Evolutionary conservation across 2,888 invertebrate species (phyloP), one percentile per base, ranked within the genome.

Genomic region (Idaea dimidiata): DNA sequence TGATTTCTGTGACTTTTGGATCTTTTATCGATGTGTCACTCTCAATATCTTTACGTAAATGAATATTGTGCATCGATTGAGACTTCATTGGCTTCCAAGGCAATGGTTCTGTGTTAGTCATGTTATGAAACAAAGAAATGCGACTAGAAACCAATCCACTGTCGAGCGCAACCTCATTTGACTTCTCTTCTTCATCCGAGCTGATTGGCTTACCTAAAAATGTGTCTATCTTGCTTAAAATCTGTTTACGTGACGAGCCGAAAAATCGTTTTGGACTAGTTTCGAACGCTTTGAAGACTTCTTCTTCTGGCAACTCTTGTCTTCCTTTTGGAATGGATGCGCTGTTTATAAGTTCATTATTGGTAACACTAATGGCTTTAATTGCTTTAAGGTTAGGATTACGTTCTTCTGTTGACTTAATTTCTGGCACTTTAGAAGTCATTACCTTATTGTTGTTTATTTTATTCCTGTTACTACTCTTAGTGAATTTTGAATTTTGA

Each of bases 241-340:
- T 92, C 65, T 89, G 91, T 70, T 87, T 88, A 71, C 91, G 82
- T 58, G 91, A 92, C 33, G 91, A 91, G 0, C 91, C 92, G 63
- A 93, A 92, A 73, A 92, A 92, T 74, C 91, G 79, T 69, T 91
- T 93, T 8, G 92, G 92, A 69, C 91, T 92, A 16, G 91, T 92
- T 82, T 92, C 92, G 72, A 92, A 92, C 16, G 91, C 92, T 79
- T 88, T 90, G 60, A 88, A 91, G 8, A 92, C 84, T 80, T 91
- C 91, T 79, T 91, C 91, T 75, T 91, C 91, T 3, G 91, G 86
- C 58, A 91, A 67, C 77, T 92, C 91, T 72, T 87, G 89, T 76
- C 87, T 91, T 8, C 79, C 72, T 62, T 81, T 79, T 17, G 66
- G 62, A 18, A 31, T 33, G 57, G 32, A 16, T 24, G 59, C 64